Evolutionary conservation across 1,140 invertebrate genomes (phyloP), one percentile per base, ranked within the genome.

Genomic region (Drosophila saltans): DNA sequence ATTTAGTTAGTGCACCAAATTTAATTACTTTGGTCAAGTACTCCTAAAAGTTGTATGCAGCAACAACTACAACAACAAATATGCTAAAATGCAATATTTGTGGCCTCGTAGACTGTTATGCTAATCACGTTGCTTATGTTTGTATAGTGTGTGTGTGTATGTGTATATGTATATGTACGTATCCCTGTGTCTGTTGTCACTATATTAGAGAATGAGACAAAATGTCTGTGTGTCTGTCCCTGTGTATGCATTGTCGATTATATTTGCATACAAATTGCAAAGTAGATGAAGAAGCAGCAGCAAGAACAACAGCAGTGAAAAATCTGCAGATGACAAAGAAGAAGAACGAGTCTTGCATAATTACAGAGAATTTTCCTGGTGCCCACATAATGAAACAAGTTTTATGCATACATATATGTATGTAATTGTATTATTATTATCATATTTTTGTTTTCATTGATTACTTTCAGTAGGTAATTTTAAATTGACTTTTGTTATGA

Each of bases 251-350:
- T 72, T 85, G 83, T 70, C 73, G 83, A 88, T 88, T 88, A 72
- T 82, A 83, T 88, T 88, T 89, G 78, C 85, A 89, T 89, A 89
- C 84, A 89, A 89, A 89, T 89, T 89, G 84, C 84, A 89, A 84
- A 89, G 75, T 69, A 75, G 80, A 80, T 68, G 84, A 84, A 84
- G 84, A 84, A 89, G 83, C 75, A 68, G 28, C 68, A 56, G 11
- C 60, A 69, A 45, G 52, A 63, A 52, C 75, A 72, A 41, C 58
- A 66, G 43, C 62, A 30, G 55, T 45, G 36, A n/a, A 16, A 40
- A 11, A 75, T 28, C 67, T 70, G 11, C 68, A 70, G 16, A 43
- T 43, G 62, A 75, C 56, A 55, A 80, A 79, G 72, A 70, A 43
- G 36, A 41, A 64, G 57, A 61, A 76, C 40, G 59, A 69, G 81